Conservation (phyloP, 2,888 invertebrate genomes). For the Cantharis rustica region DNA sequence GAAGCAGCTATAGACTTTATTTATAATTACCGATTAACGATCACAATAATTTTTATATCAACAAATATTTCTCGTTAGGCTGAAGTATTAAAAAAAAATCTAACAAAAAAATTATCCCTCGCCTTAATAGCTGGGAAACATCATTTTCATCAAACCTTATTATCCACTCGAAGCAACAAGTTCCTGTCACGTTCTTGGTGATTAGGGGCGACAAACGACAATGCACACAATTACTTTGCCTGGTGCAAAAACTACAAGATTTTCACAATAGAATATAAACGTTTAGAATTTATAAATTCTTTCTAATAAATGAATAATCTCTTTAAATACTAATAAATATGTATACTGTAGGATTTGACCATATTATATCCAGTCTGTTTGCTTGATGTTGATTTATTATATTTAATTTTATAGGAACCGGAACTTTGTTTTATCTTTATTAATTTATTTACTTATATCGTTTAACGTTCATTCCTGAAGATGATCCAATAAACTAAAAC, state of each 20-base stretch:
- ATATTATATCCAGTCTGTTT: too few relatives aligned
- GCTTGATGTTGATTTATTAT: too few relatives aligned
- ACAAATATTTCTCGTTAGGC: neutral
- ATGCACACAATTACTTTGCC: neutral
- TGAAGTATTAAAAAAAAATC: neutral
- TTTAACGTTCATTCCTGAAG: too few relatives aligned
- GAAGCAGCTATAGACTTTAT: neutral
- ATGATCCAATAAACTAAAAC: too few relatives aligned
- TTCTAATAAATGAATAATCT: neutral
- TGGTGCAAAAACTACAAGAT: neutral
- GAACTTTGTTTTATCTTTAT: too few relatives aligned
- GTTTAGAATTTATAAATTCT: neutral
- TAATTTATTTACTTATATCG: too few relatives aligned
- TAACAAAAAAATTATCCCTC: neutral
- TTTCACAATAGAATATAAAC: neutral
- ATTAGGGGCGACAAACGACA: neutral
- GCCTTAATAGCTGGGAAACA: conserved; percentile 9
- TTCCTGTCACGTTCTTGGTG: conserved; percentile 4
- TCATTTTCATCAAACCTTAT: conserved; percentile 22
- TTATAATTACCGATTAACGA: neutral
- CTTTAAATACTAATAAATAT: too few relatives aligned
- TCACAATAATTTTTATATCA: neutral
- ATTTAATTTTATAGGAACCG: too few relatives aligned
- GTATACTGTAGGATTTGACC: too few relatives aligned
- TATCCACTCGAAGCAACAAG: conserved; percentile 26